A percentile compares a stretch with the other conserved stretches of the same genome.
These are phyloP conservation scores for Dendrocincla fuliginosa DNA, from an alignment of 2,797 vertebrate genomes.

Conservation along the genomic window DNA sequence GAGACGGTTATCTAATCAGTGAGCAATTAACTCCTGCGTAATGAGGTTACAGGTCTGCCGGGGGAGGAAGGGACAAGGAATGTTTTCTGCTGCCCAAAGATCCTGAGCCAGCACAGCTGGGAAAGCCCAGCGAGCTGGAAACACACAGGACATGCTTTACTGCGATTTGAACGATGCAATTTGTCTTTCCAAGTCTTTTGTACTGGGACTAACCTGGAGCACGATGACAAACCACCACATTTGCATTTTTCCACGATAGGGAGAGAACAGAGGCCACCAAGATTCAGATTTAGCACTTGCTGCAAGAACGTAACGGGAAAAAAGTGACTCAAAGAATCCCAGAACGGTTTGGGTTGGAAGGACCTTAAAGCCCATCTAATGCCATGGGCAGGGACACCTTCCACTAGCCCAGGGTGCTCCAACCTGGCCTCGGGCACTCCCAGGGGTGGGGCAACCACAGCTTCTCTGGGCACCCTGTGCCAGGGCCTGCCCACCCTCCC, in stretches of 20 bases:
- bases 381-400: background rate
- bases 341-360: background rate
- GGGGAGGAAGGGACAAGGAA: background rate
- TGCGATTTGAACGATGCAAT: background rate
- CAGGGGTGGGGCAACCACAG: background rate
- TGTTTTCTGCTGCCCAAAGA: rapidly evolving
- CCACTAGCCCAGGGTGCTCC: rapidly evolving
- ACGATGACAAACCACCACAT: background rate
- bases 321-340: background rate
- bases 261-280: background rate
- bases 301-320: background rate
- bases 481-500: background rate
- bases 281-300: background rate
- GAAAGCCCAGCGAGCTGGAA: rapidly evolving
- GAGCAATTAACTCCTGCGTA: rapidly evolving
- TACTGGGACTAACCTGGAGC: background rate
- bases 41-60: background rate
- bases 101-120: background rate
- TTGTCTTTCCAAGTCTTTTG: background rate
- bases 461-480: background rate
- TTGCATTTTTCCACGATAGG: background rate
- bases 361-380: background rate
- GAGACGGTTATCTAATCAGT: background rate
- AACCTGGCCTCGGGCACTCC: rapidly evolving
- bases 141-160: background rate